phyloP scores from a whole-genome alignment of 2,888 invertebrate species.

The Ecliptopera silaceata region DNA sequence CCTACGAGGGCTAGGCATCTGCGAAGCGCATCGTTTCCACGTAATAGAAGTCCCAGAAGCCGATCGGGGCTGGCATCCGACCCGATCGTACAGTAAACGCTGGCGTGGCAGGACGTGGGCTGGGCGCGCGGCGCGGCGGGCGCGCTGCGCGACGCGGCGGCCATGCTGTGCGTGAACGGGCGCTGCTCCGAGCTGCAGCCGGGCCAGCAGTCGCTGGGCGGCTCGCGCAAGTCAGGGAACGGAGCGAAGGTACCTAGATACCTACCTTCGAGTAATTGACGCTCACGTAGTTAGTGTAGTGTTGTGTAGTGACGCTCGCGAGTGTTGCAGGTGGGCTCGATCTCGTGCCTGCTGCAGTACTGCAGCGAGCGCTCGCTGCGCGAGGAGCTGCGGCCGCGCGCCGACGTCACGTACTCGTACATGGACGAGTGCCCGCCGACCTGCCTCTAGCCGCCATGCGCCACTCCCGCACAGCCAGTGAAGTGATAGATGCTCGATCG shows the following conservation, averaged over 20 bases:
- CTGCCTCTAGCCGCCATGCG: not conserved
- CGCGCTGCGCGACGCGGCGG: constrained; percentile 87
- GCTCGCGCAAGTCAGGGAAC: constrained; percentile 94
- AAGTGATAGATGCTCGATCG: too few relatives aligned
- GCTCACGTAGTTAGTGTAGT: too few relatives aligned
- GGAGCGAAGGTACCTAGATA: constrained; percentile 89
- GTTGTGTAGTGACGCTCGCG: not conserved
- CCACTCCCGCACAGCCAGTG: too few relatives aligned
- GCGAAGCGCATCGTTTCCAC: too few relatives aligned
- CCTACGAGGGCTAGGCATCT: too few relatives aligned
- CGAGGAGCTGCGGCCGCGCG: constrained; percentile 25
- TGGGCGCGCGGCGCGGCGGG: constrained; percentile 86
- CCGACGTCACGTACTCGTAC: constrained; percentile 39
- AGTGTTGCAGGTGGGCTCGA: constrained; percentile 90
- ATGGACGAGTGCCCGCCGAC: constrained; percentile 33
- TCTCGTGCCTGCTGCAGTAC: constrained; percentile 81
- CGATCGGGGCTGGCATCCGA: too few relatives aligned
- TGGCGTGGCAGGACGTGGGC: constrained; percentile 11
- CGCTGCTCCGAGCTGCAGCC: constrained; percentile 97
- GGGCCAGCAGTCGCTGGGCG: constrained; percentile 98
- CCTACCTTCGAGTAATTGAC: too few relatives aligned
- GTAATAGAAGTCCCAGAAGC: too few relatives aligned
- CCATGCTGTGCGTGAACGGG: constrained; percentile 87
- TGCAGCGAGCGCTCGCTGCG: constrained; percentile 40
- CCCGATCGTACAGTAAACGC: too few relatives aligned